phyloP scores from a whole-genome alignment of 2,888 invertebrate species.

The Leucophenga maculata region DNA sequence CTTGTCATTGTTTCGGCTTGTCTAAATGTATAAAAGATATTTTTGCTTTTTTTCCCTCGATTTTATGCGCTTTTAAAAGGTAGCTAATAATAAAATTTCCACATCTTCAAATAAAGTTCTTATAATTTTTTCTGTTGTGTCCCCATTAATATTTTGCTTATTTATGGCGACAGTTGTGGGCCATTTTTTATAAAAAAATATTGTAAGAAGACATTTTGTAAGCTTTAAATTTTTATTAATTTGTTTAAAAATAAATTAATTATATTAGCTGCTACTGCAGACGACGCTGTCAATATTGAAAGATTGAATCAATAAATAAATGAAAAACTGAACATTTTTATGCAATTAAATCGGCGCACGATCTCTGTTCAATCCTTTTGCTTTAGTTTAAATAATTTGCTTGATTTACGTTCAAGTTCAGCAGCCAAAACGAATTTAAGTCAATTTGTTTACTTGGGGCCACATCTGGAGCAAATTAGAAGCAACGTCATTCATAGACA shows the following conservation, averaged over 20 bases:
- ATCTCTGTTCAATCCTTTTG: neutral
- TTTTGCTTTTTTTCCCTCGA: neutral
- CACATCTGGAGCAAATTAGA: conserved; percentile 19
- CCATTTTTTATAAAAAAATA: neutral
- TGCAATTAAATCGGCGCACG: no score
- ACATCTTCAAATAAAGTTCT: no score
- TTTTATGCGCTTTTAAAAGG: neutral
- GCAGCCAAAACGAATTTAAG: neutral
- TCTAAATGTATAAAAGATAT: neutral
- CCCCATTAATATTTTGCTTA: conserved; percentile 7
- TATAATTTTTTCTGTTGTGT: neutral
- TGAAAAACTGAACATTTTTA: no score
- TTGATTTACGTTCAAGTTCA: conserved; percentile 22
- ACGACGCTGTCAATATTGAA: no score
- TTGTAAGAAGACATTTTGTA: neutral
- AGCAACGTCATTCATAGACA: neutral
- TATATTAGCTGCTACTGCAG: no score
- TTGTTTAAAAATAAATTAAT: conserved; percentile 18
- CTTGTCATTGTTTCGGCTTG: neutral
- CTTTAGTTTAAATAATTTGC: neutral
- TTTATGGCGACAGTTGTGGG: conserved; percentile 13
- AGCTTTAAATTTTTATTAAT: neutral
- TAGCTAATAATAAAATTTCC: conserved; percentile 13
- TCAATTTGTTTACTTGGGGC: no score
- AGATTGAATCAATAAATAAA: no score